Conservation (phyloP, 1,140 invertebrate genomes). For the Papilio xuthus region DNA sequence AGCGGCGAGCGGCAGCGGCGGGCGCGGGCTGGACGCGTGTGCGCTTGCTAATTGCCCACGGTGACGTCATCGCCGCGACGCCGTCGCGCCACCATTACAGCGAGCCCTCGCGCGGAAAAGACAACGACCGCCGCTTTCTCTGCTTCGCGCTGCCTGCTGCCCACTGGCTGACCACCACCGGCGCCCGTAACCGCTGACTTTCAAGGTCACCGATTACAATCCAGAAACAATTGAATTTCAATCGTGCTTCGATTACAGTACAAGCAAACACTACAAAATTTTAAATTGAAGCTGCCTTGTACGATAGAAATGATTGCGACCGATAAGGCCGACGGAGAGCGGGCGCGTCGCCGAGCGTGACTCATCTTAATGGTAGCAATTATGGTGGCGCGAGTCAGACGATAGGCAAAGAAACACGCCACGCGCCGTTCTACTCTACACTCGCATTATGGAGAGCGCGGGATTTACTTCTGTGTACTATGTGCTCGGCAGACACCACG, state of each 20-base stretch:
- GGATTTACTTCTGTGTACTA: background rate
- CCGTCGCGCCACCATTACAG: constrained; percentile 59
- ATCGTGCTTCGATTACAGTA: background rate
- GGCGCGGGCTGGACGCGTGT: constrained; percentile 50
- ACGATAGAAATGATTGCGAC: background rate
- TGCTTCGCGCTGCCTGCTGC: constrained; percentile 49
- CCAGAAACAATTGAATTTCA: constrained; percentile 4
- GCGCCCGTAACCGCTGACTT: constrained; percentile 30
- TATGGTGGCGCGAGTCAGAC: constrained; percentile 58
- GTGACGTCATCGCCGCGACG: constrained; percentile 62
- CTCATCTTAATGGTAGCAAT: constrained; percentile 78
- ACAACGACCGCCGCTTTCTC: constrained; percentile 77
- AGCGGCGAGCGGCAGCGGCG: constrained; percentile 35
- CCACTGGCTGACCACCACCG: constrained; percentile 43
- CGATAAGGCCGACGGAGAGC: constrained; percentile 66
- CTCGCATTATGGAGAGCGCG: constrained; percentile 1
- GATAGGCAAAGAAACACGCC: constrained; percentile 54
- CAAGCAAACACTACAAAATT: background rate
- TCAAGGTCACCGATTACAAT: constrained; percentile 48
- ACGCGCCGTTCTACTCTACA: constrained; percentile 47
- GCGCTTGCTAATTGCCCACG: constrained; percentile 68
- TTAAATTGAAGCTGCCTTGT: background rate
- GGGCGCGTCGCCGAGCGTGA: constrained; percentile 74
- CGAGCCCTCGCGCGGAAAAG: constrained; percentile 73
- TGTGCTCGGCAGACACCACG: background rate